These are phyloP conservation scores for Apoda limacodes DNA, from an alignment of 2,888 invertebrate genomes.

Conservation along the genomic window DNA sequence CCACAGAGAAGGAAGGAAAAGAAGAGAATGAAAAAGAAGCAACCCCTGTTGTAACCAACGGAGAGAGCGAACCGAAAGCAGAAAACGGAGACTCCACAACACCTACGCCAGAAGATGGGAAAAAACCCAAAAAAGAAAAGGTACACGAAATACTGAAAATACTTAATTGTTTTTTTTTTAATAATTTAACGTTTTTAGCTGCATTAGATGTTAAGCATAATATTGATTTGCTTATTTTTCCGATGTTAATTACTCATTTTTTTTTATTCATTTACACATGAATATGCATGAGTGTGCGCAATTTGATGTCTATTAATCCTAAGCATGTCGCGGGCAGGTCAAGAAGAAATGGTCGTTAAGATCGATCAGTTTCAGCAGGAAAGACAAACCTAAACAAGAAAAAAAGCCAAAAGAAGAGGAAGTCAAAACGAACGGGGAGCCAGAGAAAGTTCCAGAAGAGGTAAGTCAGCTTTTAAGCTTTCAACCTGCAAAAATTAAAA, in stretches of 20 bases:
- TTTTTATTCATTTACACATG: too few relatives aligned
- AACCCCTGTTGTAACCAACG: constrained; percentile 45
- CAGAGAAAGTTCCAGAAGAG: constrained; percentile 75
- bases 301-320: constrained; percentile 30
- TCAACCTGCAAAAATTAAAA: too few relatives aligned
- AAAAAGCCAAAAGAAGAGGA: constrained; percentile 70
- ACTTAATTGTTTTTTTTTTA: too few relatives aligned
- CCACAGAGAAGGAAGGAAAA: constrained; percentile 71
- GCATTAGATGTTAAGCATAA: too few relatives aligned
- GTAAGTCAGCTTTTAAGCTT: too few relatives aligned
- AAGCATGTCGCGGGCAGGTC: constrained; percentile 58
- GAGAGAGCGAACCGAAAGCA: constrained; percentile 53
- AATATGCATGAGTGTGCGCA: constrained; percentile 27
- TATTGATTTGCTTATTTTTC: too few relatives aligned
- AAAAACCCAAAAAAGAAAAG: constrained; percentile 77
- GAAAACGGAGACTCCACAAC: constrained; percentile 36
- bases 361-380: constrained; percentile 87
- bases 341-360: constrained; percentile 94
- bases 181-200: too few relatives aligned
- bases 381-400: constrained; percentile 87
- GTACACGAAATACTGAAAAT: too few relatives aligned
- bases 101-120: constrained; percentile 59
- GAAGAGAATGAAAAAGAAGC: constrained; percentile 33
- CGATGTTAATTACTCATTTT: too few relatives aligned
- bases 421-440: constrained; percentile 69